Percentiles rank a stretch among this genome's conserved stretches.
These are phyloP conservation scores for Fragum whitleyi DNA, from an alignment of 2,888 invertebrate species.

Conservation along the genomic window DNA sequence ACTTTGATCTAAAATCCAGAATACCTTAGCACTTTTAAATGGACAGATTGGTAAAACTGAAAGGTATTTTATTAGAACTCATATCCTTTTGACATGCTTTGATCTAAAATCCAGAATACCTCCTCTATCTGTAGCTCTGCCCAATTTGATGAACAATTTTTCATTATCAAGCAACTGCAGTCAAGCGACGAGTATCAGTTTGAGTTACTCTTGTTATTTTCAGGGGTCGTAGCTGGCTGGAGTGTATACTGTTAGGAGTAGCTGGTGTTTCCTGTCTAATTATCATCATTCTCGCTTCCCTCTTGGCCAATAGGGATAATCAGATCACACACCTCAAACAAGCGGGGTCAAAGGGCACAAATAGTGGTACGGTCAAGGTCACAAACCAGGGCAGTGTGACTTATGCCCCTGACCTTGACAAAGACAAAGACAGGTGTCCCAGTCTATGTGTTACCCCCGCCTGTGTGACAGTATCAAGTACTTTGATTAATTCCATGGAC, in stretches of 20 bases:
- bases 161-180: too few relatives aligned
- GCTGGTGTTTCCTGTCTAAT: conserved; percentile 69
- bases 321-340: conserved; percentile 36
- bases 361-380: conserved; percentile 1
- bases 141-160: too few relatives aligned
- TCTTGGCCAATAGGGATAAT: conserved; percentile 70
- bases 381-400: not conserved
- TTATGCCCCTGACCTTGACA: not conserved
- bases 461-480: conserved; percentile 89
- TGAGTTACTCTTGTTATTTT: too few relatives aligned
- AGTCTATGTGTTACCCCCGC: conserved; percentile 80
- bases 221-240: conserved; percentile 78
- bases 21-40: too few relatives aligned
- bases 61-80: too few relatives aligned
- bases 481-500: conserved; percentile 93
- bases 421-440: conserved; percentile 31
- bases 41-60: too few relatives aligned
- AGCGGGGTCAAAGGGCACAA: not conserved
- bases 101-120: too few relatives aligned
- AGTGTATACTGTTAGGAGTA: conserved; percentile 74
- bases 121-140: too few relatives aligned
- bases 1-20: too few relatives aligned
- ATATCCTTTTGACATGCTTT: too few relatives aligned
- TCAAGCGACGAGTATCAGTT: too few relatives aligned
- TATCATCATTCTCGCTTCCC: conserved; percentile 74